phyloP scores from a whole-genome alignment of 1,140 invertebrate genomes.

The Psix sp. region DNA sequence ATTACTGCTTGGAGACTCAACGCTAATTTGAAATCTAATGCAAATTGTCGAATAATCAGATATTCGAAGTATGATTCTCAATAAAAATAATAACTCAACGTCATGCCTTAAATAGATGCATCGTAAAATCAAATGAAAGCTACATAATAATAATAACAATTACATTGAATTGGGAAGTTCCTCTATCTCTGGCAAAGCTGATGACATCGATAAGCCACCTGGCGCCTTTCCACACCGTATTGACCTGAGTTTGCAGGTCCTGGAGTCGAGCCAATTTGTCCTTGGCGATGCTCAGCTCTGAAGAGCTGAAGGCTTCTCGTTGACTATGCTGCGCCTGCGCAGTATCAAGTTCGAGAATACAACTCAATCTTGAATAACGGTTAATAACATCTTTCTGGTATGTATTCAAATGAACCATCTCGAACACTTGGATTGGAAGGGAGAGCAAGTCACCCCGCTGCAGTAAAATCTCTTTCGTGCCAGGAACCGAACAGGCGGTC shows the following conservation, averaged over 20 bases:
- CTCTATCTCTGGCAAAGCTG: conserved; percentile 91
- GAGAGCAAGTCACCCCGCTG: conserved; percentile 88
- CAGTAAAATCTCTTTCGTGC: conserved; percentile 88
- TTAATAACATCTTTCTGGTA: conserved; percentile 93
- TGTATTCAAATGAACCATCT: conserved; percentile 94
- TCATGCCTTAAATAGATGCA: too few relatives aligned
- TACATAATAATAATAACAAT: conserved; percentile 36
- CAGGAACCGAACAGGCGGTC: conserved; percentile 92
- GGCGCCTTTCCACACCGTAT: conserved; percentile 92
- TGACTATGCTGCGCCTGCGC: conserved; percentile 94
- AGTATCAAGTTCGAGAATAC: conserved; percentile 93
- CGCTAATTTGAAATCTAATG: too few relatives aligned
- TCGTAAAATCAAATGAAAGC: too few relatives aligned
- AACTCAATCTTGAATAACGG: conserved; percentile 92
- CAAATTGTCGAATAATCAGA: too few relatives aligned
- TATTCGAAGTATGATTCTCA: too few relatives aligned
- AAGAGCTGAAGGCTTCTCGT: conserved; percentile 94
- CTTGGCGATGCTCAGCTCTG: conserved; percentile 90
- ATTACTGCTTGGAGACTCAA: too few relatives aligned
- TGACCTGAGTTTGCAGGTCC: conserved; percentile 88
- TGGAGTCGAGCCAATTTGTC: conserved; percentile 88
- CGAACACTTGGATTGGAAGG: conserved; percentile 92
- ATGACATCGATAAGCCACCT: conserved; percentile 97
- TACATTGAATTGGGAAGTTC: conserved; percentile 65
- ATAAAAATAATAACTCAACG: too few relatives aligned